Evolutionary conservation across 53 echinoderm and acorn worm genomes (phyloP), one percentile per base, ranked within the genome.

Genomic region (Zoroaster sp.): DNA sequence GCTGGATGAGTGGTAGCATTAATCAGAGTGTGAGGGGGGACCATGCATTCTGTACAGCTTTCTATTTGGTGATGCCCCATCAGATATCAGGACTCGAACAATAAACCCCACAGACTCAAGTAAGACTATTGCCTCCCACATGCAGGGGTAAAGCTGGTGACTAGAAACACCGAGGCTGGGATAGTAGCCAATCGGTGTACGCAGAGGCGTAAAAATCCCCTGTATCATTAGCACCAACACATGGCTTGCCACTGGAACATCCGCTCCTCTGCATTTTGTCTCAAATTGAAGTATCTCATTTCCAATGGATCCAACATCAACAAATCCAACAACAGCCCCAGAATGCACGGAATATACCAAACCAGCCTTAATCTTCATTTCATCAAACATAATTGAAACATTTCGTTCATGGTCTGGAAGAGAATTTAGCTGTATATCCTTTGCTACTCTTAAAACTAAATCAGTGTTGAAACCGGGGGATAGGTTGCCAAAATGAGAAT

Each of bases 151-250:
- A 1, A 95, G 44, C n/a, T 95, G 93, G 6, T 81, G 75, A 8
- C 90, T 83, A 11, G 72, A 20, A 35, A 87, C 30, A 15, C 78
- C 51, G 17, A 30, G 44, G n/a, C 78, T 74, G 4, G 96, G 87
- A 45, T 77, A 96, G 18, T 55, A 90, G 3, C 83, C 88, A 13
- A 94, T 69, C 4, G 83, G 80, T 73, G 90, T 71, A 3, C 88
- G 74, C 3, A 72, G 0, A 13, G 86, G 36, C 2, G 83, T 40
- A n/a, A 90, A 93, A 0, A 96, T 80, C 0, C 96, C 88, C 0
- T 91, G 12, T 4, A 80, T 78, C 94, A 96, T 94, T 33, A 91
- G 43, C n/a, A 93, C 66, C 12, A 94, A 69, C 8, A 91, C 89
- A 77, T 96, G 96, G 10, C 70, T 91, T 37, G 96, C 93, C 14